phyloP scores from a whole-genome alignment of 2,888 invertebrate genomes.

The Synergus gifuensis region DNA sequence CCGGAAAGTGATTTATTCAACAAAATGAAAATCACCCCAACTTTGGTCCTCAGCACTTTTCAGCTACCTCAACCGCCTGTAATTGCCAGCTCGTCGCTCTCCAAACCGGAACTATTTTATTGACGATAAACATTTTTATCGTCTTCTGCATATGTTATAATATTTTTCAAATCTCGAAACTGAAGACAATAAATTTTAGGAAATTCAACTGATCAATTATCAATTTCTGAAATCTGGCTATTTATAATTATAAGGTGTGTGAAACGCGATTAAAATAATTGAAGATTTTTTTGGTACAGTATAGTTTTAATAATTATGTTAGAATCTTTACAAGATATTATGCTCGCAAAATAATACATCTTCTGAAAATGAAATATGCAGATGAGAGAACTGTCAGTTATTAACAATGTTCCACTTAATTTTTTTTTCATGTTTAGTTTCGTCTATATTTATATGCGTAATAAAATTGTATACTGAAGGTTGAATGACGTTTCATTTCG shows the following conservation, averaged over 20 bases:
- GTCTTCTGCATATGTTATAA: neutral
- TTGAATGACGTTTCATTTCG: neutral
- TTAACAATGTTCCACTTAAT: neutral
- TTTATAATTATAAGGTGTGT: too few species aligned
- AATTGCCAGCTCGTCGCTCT: neutral
- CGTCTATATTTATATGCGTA: neutral
- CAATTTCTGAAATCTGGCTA: too few species aligned
- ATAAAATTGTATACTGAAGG: slow-evolving; percentile 9
- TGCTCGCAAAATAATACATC: neutral
- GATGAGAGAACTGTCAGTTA: neutral
- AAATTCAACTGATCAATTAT: too few species aligned
- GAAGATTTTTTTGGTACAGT: too few species aligned
- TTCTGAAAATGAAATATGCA: neutral
- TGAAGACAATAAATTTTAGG: too few species aligned
- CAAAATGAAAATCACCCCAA: slow-evolving; percentile 32
- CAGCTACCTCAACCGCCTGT: neutral
- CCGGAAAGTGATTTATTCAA: slow-evolving; percentile 31
- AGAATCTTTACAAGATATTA: neutral
- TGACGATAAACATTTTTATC: neutral
- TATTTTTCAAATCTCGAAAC: too few species aligned
- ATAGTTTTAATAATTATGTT: too few species aligned
- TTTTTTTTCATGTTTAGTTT: neutral
- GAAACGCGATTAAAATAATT: too few species aligned
- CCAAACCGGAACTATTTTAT: slow-evolving; percentile 7
- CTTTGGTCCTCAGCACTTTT: neutral